Evolutionary conservation across 2,797 vertebrate species (phyloP).

Genomic region (Gadopsis bispinosus): DNA sequence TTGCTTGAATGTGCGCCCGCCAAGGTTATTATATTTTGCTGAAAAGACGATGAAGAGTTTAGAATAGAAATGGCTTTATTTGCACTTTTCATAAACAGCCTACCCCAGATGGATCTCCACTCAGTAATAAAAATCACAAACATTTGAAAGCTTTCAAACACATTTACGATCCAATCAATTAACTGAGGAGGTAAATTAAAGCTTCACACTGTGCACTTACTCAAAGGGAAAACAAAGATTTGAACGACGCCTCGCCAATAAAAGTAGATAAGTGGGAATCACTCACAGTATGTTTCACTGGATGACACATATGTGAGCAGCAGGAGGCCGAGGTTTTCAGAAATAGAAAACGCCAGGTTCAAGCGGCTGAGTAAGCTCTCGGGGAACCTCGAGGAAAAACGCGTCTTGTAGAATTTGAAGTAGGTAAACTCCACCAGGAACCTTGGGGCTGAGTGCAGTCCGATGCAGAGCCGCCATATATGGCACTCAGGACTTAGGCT

Average conservation of each 20-base stretch:
- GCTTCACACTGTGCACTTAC: not conserved
- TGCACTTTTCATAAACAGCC: not conserved
- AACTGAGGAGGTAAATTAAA: not conserved
- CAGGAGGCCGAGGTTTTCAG: constrained; percentile 89
- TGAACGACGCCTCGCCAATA: not conserved
- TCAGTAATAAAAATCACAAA: not conserved
- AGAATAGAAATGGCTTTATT: not conserved
- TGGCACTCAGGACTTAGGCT: constrained; percentile 91
- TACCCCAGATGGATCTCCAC: too few relatives aligned
- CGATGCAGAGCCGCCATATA: constrained; percentile 92
- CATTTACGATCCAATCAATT: not conserved
- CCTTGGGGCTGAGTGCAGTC: constrained; percentile 90
- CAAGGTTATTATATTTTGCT: not conserved
- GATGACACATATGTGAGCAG: constrained; percentile 93
- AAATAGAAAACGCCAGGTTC: constrained; percentile 86
- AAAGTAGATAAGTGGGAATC: not conserved
- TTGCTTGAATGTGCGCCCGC: not conserved
- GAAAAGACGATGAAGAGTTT: not conserved
- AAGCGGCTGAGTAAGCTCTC: constrained; percentile 82
- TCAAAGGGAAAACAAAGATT: not conserved
- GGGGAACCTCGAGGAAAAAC: constrained; percentile 77
- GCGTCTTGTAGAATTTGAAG: constrained; percentile 89
- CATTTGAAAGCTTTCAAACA: not conserved
- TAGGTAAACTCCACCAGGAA: constrained; percentile 89
- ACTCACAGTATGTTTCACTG: constrained; percentile 89